phyloP scores from a whole-genome alignment of 2,888 invertebrate genomes.

The Subacronicta megacephala region DNA sequence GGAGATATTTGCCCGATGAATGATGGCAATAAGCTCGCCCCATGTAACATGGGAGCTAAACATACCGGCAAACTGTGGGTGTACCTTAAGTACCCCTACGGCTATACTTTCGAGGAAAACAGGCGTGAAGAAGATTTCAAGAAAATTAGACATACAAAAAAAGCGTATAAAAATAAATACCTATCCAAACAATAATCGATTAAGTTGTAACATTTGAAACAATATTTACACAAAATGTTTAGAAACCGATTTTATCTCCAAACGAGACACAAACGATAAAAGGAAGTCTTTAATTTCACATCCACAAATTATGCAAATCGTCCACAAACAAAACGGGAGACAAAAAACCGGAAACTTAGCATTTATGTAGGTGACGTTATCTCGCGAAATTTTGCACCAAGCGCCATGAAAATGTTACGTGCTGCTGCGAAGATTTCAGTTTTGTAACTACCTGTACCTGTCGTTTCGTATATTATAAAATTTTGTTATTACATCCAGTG shows the following conservation, averaged over 20 bases:
- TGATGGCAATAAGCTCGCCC: no score
- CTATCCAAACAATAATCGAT: background rate
- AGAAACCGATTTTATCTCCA: slow-evolving; percentile 4
- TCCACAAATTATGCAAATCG: slow-evolving; percentile 42
- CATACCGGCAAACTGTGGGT: no score
- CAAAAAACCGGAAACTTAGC: slow-evolving; percentile 61
- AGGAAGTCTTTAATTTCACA: slow-evolving; percentile 19
- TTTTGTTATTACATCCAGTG: slow-evolving; percentile 50
- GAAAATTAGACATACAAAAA: no score
- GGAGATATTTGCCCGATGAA: no score
- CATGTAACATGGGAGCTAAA: no score
- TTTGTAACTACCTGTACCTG: slow-evolving; percentile 67
- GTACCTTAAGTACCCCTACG: no score
- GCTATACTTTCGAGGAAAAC: no score
- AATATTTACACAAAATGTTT: slow-evolving; percentile 1
- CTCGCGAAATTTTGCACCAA: slow-evolving; percentile 67
- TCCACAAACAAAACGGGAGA: slow-evolving; percentile 38
- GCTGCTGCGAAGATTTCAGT: slow-evolving; percentile 65
- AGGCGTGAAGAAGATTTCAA: no score
- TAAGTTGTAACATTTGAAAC: background rate
- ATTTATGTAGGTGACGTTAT: slow-evolving; percentile 64
- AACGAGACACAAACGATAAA: slow-evolving; percentile 22
- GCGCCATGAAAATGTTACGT: slow-evolving; percentile 72
- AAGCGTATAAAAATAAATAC: no score
- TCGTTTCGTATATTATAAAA: slow-evolving; percentile 62